These are phyloP conservation scores for Pegoplata infirma DNA, from an alignment of 2,888 invertebrate genomes.

Conservation along the genomic window DNA sequence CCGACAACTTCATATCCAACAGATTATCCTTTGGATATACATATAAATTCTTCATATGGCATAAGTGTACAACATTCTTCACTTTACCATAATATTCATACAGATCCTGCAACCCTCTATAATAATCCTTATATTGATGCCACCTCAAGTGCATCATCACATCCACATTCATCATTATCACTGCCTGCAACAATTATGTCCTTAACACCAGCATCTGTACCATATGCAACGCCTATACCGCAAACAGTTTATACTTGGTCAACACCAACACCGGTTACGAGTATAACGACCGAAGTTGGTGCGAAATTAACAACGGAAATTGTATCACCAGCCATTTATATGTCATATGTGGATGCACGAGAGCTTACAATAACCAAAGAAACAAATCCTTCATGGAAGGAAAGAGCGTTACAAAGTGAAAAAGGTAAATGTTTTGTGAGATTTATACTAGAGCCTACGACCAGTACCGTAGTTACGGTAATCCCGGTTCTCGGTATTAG, in stretches of 20 bases:
- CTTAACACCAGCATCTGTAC: conserved; percentile 36
- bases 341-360: conserved; percentile 66
- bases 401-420: conserved; percentile 82
- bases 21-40: conserved; percentile 62
- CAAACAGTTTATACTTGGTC: conserved; percentile 74
- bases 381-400: conserved; percentile 80
- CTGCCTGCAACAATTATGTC: conserved; percentile 25
- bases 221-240: conserved; percentile 68
- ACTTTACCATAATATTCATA: conserved; percentile 54
- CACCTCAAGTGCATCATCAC: conserved; percentile 26
- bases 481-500: too few relatives aligned
- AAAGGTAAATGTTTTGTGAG: conserved; percentile 81
- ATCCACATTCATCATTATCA: conserved; percentile 12
- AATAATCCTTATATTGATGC: conserved; percentile 59
- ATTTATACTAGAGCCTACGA: too few relatives aligned
- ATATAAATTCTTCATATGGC: conserved; percentile 37
- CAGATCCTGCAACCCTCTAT: conserved; percentile 39
- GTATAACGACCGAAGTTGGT: conserved; percentile 12
- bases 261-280: conserved; percentile 53
- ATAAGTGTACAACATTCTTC: conserved; percentile 24
- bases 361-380: conserved; percentile 73
- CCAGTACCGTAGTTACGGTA: too few relatives aligned
- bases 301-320: conserved; percentile 63
- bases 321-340: conserved; percentile 72
- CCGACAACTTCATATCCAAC: conserved; percentile 62